Base-by-base conservation (phyloP, 1,140 invertebrate species). In the Calliopsis andreniformis region DNA sequence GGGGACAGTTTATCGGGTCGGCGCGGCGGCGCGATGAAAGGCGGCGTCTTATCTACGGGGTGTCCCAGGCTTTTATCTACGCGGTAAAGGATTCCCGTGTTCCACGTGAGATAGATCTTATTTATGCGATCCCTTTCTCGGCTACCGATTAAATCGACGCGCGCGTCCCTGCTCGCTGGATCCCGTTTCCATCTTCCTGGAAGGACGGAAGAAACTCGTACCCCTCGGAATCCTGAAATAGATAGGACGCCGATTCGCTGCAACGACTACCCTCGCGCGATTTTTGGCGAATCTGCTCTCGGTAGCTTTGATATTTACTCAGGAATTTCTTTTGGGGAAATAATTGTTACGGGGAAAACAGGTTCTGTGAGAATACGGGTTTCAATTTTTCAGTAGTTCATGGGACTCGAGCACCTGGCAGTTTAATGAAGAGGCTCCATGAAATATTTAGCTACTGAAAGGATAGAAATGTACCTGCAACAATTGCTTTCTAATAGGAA, bases 31-130 rank as follows among this genome's bases (percentile, higher is more conserved):
- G 83, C 87, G 89, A 89, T 90, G 89, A 90, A 91, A 90, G 89
- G 87, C 83, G 63, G 68, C 83, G 80, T 79, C 85, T 89, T 89
- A 88, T 89, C 87, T 87, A 82, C 85, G 63, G 81, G 84, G 84
- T 89, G 87, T 86, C 86, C 86, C 75, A 69, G 75, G 70, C 78
- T 80, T 90, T 87, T 91, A 90, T 88, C 89, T 89, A 80, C 82
- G 81, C 85, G 85, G 86, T 91, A 91, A 91, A 91, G 91, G 90
- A 91, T 92, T 91, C 91, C 79, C 90, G 86, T 92, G 91, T 92
- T 91, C 79, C 79, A 79, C 71, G 68, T 83, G 63, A 86, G 86
- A 87, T 89, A 88, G 86, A 91, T 90, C 89, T 92, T 91, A 90
- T 92, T 91, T 91, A 91, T 91, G 89, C 82, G 85, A 68, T 80